Conservation (phyloP, 2,797 vertebrate genomes). For the Alectoris magna region DNA sequence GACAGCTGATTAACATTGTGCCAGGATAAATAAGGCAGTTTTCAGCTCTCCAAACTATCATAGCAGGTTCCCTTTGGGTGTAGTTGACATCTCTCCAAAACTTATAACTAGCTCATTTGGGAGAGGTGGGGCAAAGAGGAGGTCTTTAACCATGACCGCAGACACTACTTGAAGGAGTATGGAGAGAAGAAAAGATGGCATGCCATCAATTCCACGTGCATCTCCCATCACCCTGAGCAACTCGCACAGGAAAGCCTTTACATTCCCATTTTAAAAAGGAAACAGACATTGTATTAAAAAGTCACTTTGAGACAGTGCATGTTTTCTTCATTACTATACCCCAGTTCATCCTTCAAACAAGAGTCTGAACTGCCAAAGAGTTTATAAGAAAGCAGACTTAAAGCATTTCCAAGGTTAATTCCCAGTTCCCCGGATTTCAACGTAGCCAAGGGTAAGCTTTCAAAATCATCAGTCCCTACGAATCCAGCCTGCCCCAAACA, state of each 20-base stretch:
- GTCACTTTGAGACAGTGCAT: neutral
- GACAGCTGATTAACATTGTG: slow-evolving; percentile 46
- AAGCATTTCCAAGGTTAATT: neutral
- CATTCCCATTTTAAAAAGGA: neutral
- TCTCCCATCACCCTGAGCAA: neutral
- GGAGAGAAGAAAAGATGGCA: slow-evolving; percentile 19
- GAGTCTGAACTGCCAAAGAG: neutral
- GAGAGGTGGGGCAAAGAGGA: neutral
- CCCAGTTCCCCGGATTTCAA: neutral
- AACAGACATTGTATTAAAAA: neutral
- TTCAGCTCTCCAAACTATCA: slow-evolving; percentile 12
- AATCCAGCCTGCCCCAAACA: neutral
- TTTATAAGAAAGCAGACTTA: neutral
- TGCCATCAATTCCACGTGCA: neutral
- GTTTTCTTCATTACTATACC: neutral
- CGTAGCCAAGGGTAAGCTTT: neutral
- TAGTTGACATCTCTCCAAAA: slow-evolving; percentile 39
- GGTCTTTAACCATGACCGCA: neutral
- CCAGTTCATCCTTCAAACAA: neutral
- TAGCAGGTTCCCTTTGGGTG: slow-evolving; percentile 1
- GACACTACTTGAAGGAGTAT: slow-evolving; percentile 2
- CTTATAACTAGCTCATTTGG: slow-evolving; percentile 12
- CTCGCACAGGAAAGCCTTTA: neutral
- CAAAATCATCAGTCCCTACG: neutral
- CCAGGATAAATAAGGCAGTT: slow-evolving; percentile 34